Conservation (phyloP, 2,888 invertebrate species). For the Drosophila kuntzei region DNA sequence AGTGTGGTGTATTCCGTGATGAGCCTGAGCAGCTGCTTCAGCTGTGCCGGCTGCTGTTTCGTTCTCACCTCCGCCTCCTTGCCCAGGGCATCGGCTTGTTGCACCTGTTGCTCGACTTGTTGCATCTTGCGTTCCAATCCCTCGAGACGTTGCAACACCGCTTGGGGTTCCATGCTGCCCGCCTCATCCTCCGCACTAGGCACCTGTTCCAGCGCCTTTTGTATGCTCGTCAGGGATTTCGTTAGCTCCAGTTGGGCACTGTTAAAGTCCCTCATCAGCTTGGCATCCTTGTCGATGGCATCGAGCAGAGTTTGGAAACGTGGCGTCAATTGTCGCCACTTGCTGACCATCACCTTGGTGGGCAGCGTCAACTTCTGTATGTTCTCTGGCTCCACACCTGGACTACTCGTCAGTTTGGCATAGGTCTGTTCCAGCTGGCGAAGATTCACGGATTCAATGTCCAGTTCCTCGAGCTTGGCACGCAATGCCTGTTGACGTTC, state of each 20-base stretch:
- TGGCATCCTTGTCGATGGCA: slow-evolving; percentile 87
- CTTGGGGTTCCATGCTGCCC: slow-evolving; percentile 63
- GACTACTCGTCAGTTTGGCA: slow-evolving; percentile 88
- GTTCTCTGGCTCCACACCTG: slow-evolving; percentile 90
- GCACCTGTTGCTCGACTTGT: slow-evolving; percentile 86
- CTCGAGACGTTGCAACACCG: slow-evolving; percentile 79
- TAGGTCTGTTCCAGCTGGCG: slow-evolving; percentile 90
- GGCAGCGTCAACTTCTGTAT: slow-evolving; percentile 88
- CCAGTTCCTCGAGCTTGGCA: slow-evolving; percentile 87
- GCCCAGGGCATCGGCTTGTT: slow-evolving; percentile 88
- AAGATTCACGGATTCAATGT: slow-evolving; percentile 87
- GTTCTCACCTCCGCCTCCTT: slow-evolving; percentile 87
- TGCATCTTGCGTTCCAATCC: slow-evolving; percentile 87
- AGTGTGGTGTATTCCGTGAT: slow-evolving; percentile 89
- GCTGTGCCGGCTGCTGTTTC: slow-evolving; percentile 86
- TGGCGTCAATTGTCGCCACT: slow-evolving; percentile 89
- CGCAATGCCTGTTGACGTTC: slow-evolving; percentile 87
- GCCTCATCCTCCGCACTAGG: slow-evolving; percentile 87
- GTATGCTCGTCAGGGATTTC: slow-evolving; percentile 89
- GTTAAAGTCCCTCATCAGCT: slow-evolving; percentile 89
- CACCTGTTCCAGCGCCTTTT: slow-evolving; percentile 90
- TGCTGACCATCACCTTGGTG: slow-evolving; percentile 87
- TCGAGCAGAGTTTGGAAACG: slow-evolving; percentile 88
- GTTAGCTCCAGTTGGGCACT: slow-evolving; percentile 90
- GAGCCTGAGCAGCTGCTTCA: slow-evolving; percentile 87